phyloP scores from a whole-genome alignment of 2,888 invertebrate species.

The Scaptomyza tumidula region DNA sequence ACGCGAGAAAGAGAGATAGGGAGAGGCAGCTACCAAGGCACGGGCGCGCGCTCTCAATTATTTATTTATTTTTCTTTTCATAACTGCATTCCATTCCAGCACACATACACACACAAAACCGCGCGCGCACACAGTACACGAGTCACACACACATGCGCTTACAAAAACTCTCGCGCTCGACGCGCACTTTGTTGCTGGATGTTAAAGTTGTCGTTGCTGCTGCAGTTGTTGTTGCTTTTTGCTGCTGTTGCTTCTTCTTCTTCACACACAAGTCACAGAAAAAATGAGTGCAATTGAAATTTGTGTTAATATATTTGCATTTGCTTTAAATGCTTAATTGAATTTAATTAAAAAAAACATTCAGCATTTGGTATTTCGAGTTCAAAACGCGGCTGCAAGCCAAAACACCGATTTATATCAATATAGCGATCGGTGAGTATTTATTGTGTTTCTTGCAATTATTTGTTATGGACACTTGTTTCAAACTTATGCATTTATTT shows the following conservation, averaged over 20 bases:
- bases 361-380: conserved; percentile 32
- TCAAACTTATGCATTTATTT: conserved; percentile 18
- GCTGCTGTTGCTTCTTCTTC: conserved; percentile 37
- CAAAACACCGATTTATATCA: conserved; percentile 21
- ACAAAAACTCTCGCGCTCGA: conserved; percentile 53
- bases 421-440: conserved; percentile 13
- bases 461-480: conserved; percentile 17
- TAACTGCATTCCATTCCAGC: conserved; percentile 83
- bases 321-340: conserved; percentile 58
- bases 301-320: conserved; percentile 35
- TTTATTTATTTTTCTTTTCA: conserved; percentile 77
- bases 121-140: conserved; percentile 24
- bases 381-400: conserved; percentile 6
- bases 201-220: conserved; percentile 40
- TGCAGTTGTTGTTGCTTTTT: conserved; percentile 32
- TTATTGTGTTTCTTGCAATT: conserved; percentile 28
- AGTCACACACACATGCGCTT: conserved; percentile 33
- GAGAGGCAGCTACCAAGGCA: conserved; percentile 55
- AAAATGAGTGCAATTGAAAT: conserved; percentile 60
- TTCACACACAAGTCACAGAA: conserved; percentile 48
- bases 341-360: conserved; percentile 66
- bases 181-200: conserved; percentile 53
- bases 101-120: conserved; percentile 47
- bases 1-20: conserved; percentile 25
- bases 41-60: conserved; percentile 76